phyloP scores from a whole-genome alignment of 1,140 invertebrate species.

The Meteorus sp. region DNA sequence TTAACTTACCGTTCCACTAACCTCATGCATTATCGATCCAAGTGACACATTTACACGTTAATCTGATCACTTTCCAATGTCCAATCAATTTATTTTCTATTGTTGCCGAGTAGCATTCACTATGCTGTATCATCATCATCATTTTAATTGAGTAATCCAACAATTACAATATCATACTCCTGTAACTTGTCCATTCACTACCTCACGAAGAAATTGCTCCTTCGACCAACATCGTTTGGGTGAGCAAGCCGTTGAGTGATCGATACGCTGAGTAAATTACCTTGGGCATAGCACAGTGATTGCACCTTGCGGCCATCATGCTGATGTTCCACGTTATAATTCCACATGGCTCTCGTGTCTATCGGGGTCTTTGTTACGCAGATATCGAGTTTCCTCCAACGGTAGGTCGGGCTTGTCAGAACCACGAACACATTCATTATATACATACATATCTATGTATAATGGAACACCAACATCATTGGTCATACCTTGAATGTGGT shows the following conservation, averaged over 20 bases:
- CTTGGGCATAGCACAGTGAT: slow-evolving; percentile 7
- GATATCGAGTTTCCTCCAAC: slow-evolving; percentile 18
- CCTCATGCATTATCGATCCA: no score
- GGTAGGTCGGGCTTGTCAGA: slow-evolving; percentile 42
- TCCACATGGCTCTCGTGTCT: neutral
- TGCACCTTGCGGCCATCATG: slow-evolving; percentile 4
- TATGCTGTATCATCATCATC: no score
- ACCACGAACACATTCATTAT: slow-evolving; percentile 33
- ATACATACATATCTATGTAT: neutral
- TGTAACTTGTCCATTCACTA: no score
- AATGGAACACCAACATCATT: neutral
- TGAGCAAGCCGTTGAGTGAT: slow-evolving; percentile 7
- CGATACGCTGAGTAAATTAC: slow-evolving; percentile 13
- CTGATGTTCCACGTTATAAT: slow-evolving; percentile 2
- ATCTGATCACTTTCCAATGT: no score
- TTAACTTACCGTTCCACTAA: no score
- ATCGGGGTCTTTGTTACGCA: slow-evolving; percentile 9
- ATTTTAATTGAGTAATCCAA: no score
- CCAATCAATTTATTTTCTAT: no score
- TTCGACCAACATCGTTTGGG: neutral
- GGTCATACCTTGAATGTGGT: slow-evolving; percentile 2
- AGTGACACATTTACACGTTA: no score
- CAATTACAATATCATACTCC: no score
- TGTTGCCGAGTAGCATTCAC: no score
- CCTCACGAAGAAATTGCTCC: neutral